phyloP scores from a whole-genome alignment of 2,113 vertebrate species.

The Dryoscopus gambensis region DNA sequence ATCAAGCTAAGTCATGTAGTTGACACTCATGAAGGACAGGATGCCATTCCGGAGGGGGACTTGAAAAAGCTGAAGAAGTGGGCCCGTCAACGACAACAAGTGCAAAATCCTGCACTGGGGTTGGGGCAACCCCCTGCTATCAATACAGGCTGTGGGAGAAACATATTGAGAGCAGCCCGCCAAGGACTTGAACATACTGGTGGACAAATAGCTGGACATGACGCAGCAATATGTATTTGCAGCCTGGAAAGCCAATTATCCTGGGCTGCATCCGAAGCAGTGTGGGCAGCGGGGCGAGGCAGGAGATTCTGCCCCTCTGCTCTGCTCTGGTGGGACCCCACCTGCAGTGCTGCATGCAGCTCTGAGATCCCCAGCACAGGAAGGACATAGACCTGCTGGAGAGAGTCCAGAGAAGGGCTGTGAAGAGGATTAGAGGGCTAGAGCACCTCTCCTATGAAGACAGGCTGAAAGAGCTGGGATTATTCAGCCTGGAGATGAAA shows the following conservation, averaged over 20 bases:
- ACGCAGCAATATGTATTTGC: rapidly evolving
- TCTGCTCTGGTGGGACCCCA: rapidly evolving
- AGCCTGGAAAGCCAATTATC: neutral
- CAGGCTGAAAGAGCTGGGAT: neutral
- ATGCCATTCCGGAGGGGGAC: neutral
- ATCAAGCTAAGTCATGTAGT: neutral
- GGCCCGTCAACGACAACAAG: neutral
- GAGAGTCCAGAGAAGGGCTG: neutral
- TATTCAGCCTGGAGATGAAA: neutral
- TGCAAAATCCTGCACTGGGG: rapidly evolving
- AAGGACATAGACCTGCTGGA: neutral
- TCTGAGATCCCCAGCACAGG: rapidly evolving
- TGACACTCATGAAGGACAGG: neutral
- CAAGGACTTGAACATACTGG: neutral
- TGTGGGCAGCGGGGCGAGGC: rapidly evolving
- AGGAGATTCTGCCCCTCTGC: neutral
- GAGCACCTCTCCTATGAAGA: neutral
- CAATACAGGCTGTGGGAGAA: neutral
- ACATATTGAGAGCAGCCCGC: neutral
- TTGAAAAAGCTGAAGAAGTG: rapidly evolving
- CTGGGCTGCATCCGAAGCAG: neutral
- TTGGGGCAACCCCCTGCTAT: rapidly evolving
- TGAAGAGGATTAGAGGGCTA: neutral
- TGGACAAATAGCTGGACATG: neutral
- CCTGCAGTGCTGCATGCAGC: rapidly evolving